These are phyloP conservation scores for Smittia sp. DNA, from an alignment of 2,888 invertebrate genomes.

Conservation along the genomic window DNA sequence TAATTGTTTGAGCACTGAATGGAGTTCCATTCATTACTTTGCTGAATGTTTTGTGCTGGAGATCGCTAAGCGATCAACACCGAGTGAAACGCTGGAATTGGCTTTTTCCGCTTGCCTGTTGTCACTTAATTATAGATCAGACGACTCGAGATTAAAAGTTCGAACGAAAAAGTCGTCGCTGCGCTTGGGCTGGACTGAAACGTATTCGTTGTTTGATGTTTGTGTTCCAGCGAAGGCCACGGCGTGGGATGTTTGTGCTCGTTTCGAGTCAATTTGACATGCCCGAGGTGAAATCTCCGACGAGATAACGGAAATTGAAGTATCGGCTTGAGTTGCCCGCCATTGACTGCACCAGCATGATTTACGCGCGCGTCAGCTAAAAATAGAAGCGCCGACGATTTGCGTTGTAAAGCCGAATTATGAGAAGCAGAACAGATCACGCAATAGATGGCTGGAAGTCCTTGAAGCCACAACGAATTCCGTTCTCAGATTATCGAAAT, in stretches of 20 bases:
- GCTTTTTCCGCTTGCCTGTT: slow-evolving; percentile 6
- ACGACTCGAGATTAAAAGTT: neutral
- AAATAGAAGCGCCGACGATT: neutral
- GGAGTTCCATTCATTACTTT: neutral
- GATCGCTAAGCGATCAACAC: slow-evolving; percentile 3
- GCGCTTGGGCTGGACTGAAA: neutral
- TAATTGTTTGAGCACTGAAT: slow-evolving; percentile 10
- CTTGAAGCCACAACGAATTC: neutral
- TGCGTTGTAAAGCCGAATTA: neutral
- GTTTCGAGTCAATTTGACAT: slow-evolving; percentile 8
- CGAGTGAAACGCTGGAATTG: neutral
- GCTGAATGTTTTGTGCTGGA: neutral
- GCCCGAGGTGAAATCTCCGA: neutral
- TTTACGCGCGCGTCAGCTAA: neutral
- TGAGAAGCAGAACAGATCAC: neutral
- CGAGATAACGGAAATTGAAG: slow-evolving; percentile 20
- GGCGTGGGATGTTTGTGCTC: slow-evolving; percentile 1
- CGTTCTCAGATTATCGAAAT: neutral
- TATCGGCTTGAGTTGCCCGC: slow-evolving; percentile 3
- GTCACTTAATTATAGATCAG: slow-evolving; percentile 27
- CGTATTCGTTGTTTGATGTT: neutral
- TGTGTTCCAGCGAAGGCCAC: neutral
- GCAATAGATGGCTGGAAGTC: neutral
- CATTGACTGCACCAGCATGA: neutral
- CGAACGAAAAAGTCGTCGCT: neutral